Conservation (phyloP, 1,140 invertebrate species). For the Araneus ventricosus region DNA sequence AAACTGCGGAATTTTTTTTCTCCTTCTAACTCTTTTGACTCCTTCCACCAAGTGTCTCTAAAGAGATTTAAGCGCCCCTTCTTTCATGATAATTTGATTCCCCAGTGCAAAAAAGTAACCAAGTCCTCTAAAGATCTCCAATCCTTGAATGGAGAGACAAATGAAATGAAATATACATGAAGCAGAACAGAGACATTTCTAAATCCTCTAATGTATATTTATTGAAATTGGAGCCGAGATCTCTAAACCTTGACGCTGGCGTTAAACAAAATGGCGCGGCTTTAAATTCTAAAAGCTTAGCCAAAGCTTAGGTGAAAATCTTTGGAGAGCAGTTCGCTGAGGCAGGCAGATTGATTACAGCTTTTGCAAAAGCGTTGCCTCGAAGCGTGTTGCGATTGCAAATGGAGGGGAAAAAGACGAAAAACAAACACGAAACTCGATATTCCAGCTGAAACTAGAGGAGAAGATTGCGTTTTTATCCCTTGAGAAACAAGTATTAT, state of each 20-base stretch:
- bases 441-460: not conserved
- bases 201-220: conserved; percentile 27
- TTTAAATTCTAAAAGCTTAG: not conserved
- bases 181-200: not conserved
- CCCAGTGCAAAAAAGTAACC: not conserved
- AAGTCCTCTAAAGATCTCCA: not conserved
- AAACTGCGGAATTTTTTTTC: too few species aligned
- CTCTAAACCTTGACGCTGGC: not conserved
- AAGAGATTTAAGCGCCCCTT: not conserved
- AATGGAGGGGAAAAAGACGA: not conserved
- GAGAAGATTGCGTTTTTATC: not conserved
- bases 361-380: not conserved
- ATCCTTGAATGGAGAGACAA: not conserved
- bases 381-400: not conserved
- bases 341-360: not conserved
- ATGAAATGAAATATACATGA: conserved; percentile 17
- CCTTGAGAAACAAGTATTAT: not conserved
- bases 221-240: not conserved
- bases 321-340: not conserved
- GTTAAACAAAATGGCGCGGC: not conserved
- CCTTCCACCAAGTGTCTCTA: not conserved
- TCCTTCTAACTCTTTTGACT: too few species aligned
- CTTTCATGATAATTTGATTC: not conserved
- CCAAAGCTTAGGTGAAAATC: not conserved
- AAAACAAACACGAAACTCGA: not conserved